These are phyloP conservation scores for Halichoerus grypus DNA, from an alignment of 2,113 vertebrate genomes.

Conservation along the genomic window DNA sequence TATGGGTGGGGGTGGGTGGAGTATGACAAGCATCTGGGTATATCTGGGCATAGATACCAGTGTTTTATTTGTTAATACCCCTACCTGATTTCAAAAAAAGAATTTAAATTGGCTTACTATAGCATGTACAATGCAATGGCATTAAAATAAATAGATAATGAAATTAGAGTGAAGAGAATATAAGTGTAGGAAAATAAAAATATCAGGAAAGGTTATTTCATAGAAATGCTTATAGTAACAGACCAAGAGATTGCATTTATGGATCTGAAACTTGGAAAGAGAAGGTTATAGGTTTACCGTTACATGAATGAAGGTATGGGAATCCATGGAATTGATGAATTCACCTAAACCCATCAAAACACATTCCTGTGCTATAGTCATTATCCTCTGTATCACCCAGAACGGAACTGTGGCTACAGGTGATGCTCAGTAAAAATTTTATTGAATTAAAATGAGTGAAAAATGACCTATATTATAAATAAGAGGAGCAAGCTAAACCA, in stretches of 20 bases:
- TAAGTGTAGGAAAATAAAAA: constrained; percentile 19
- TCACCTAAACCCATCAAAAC: neutral
- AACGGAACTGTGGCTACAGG: neutral
- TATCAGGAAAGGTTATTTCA: neutral
- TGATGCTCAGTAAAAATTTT: neutral
- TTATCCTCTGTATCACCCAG: neutral
- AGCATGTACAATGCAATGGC: neutral
- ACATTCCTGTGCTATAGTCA: neutral
- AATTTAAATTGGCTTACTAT: neutral
- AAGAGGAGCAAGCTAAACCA: constrained; percentile 2
- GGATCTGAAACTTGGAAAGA: neutral
- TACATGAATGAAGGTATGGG: neutral
- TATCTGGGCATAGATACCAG: neutral
- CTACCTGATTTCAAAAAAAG: neutral
- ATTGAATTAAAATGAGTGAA: neutral
- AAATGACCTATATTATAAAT: neutral
- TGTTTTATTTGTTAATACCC: neutral
- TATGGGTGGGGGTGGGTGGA: neutral
- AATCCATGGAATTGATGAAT: neutral
- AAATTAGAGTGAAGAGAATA: neutral
- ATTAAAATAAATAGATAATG: neutral
- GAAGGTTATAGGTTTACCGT: neutral
- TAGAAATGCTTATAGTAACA: neutral
- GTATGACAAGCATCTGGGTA: neutral
- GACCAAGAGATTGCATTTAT: neutral